A percentile compares a stretch with the other conserved stretches of the same genome.
Evolutionary conservation across 2,888 invertebrate genomes (phyloP).

Genomic region (Galerucella nymphaeae): DNA sequence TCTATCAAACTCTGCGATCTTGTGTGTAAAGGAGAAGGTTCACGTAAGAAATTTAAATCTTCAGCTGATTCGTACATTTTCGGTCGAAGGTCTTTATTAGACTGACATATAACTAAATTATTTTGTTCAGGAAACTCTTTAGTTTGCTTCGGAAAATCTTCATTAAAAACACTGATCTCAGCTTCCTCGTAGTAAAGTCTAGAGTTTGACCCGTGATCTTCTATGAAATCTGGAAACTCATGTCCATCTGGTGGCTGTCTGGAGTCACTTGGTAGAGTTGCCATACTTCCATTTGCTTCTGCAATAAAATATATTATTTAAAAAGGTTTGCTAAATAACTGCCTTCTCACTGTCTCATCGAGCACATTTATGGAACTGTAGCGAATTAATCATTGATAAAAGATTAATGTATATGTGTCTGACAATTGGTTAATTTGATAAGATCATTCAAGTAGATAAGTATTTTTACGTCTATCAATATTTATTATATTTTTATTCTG

Average conservation of each 20-base stretch:
- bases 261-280: slow-evolving; percentile 71
- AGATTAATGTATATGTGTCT: slow-evolving; percentile 18
- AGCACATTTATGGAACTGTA: slow-evolving; percentile 11
- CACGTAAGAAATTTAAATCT: slow-evolving; percentile 44
- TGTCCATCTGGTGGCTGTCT: slow-evolving; percentile 86
- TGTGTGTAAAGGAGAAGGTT: slow-evolving; percentile 58
- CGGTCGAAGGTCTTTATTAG: slow-evolving; percentile 52
- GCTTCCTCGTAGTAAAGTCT: slow-evolving; percentile 39
- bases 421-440: slow-evolving; percentile 18
- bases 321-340: background rate
- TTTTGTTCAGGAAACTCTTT: slow-evolving; percentile 41
- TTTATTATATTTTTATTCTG: background rate
- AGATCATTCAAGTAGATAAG: slow-evolving; percentile 26
- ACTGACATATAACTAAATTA: slow-evolving; percentile 31
- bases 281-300: slow-evolving; percentile 65
- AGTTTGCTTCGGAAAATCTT: slow-evolving; percentile 22
- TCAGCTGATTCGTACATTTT: slow-evolving; percentile 49
- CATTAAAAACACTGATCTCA: slow-evolving; percentile 14
- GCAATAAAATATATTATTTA: slow-evolving; percentile 41
- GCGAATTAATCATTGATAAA: slow-evolving; percentile 14
- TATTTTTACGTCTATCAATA: slow-evolving; percentile 1
- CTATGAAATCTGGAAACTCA: slow-evolving; percentile 81
- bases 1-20: slow-evolving; percentile 68
- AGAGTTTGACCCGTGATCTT: slow-evolving; percentile 59
- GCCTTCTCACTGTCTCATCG: slow-evolving; percentile 10